Conservation (phyloP, 2,888 invertebrate species). For the Mayetiola destructor region DNA sequence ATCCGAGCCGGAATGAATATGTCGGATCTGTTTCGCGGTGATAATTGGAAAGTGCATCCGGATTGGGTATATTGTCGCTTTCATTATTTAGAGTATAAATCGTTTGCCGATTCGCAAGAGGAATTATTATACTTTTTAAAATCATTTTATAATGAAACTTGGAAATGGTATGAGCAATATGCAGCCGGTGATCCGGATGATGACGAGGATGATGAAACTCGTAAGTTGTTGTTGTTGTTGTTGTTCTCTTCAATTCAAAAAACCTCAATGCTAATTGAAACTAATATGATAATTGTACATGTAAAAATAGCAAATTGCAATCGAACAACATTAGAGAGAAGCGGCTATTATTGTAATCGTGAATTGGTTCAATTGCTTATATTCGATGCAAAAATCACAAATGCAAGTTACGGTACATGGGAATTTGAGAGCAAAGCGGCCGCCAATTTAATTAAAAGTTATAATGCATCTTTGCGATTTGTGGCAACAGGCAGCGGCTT, state of each 20-base stretch:
- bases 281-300: not conserved
- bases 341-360: constrained; percentile 67
- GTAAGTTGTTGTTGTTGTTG: constrained; percentile 20
- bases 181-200: constrained; percentile 27
- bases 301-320: constrained; percentile 45
- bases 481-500: constrained; percentile 81
- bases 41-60: constrained; percentile 67
- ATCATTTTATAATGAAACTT: constrained; percentile 44
- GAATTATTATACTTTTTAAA: constrained; percentile 62
- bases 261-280: not conserved
- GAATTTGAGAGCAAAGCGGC: constrained; percentile 39
- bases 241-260: not conserved
- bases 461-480: constrained; percentile 63
- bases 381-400: constrained; percentile 66
- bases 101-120: constrained; percentile 55
- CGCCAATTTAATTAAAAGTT: constrained; percentile 43
- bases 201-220: constrained; percentile 27
- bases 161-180: constrained; percentile 52
- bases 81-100: constrained; percentile 65
- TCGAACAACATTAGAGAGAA: constrained; percentile 41
- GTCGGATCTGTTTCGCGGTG: constrained; percentile 55
- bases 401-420: constrained; percentile 45
- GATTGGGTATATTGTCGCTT: constrained; percentile 84
- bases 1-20: constrained; percentile 53
- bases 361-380: constrained; percentile 72